These are phyloP conservation scores for Herpetotheres cachinnans DNA, from an alignment of 2,113 vertebrate genomes.

Conservation along the genomic window DNA sequence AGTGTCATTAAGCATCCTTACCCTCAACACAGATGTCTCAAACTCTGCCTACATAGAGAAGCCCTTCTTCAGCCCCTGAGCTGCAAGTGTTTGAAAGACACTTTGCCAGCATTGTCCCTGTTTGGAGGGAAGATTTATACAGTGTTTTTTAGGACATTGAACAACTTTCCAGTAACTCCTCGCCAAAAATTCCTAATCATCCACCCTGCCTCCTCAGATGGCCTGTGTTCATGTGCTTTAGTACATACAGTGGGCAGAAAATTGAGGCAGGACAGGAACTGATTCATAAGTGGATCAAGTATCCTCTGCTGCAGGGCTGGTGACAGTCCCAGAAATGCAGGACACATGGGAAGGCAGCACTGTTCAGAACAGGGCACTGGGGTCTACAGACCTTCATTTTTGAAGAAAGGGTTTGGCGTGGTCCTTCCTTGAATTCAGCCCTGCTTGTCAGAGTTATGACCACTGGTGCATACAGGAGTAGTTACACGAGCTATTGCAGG, in stretches of 20 bases:
- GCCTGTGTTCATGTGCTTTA: neutral
- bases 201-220: constrained; percentile 15
- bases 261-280: constrained; percentile 22
- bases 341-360: neutral
- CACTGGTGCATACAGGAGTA: neutral
- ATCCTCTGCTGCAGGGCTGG: neutral
- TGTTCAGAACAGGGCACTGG: neutral
- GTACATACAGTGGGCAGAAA: neutral
- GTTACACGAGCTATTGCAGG: neutral
- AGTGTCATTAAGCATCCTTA: neutral
- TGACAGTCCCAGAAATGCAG: neutral
- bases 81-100: neutral
- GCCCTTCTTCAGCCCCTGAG: neutral
- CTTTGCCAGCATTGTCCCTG: neutral
- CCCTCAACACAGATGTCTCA: neutral
- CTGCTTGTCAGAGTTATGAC: neutral
- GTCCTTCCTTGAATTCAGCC: neutral
- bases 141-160: neutral
- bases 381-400: neutral
- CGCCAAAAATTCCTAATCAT: constrained; percentile 28
- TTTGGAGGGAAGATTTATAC: neutral
- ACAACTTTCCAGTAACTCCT: constrained; percentile 4
- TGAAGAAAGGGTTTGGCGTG: neutral
- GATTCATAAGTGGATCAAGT: constrained; percentile 9
- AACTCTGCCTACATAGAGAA: neutral